phyloP scores from a whole-genome alignment of 2,888 invertebrate species.

The Nasonovia ribisnigri region DNA sequence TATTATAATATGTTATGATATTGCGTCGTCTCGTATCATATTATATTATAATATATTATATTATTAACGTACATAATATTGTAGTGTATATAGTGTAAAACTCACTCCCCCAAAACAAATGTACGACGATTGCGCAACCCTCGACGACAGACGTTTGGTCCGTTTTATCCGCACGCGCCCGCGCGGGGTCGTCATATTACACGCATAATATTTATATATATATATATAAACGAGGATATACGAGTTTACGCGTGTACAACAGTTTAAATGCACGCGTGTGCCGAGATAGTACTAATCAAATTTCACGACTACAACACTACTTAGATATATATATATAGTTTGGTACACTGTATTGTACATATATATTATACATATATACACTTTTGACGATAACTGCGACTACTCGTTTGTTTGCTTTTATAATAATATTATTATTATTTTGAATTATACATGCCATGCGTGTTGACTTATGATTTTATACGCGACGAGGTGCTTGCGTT shows the following conservation, averaged over 20 bases:
- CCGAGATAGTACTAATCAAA: slow-evolving; percentile 58
- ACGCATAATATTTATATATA: neutral
- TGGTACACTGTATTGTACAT: neutral
- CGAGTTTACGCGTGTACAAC: neutral
- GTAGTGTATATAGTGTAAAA: slow-evolving; percentile 6
- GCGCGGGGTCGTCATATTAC: neutral
- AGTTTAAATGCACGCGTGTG: neutral
- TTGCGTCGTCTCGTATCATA: neutral
- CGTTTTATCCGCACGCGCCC: slow-evolving; percentile 51
- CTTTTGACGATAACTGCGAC: neutral
- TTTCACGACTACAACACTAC: slow-evolving; percentile 27
- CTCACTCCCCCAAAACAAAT: slow-evolving; percentile 30
- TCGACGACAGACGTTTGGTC: neutral
- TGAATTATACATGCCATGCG: neutral
- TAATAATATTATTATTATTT: slow-evolving; percentile 3
- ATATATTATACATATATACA: neutral
- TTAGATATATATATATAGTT: neutral
- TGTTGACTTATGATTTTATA: slow-evolving; percentile 10
- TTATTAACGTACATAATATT: neutral
- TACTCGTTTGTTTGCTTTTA: slow-evolving; percentile 11
- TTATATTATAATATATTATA: neutral
- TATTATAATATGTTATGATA: slow-evolving; percentile 8
- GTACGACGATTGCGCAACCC: slow-evolving; percentile 18
- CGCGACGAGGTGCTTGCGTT: neutral
- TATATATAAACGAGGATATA: neutral